Conservation (phyloP, 2,797 vertebrate species). For the Coccyzus lansbergi region DNA sequence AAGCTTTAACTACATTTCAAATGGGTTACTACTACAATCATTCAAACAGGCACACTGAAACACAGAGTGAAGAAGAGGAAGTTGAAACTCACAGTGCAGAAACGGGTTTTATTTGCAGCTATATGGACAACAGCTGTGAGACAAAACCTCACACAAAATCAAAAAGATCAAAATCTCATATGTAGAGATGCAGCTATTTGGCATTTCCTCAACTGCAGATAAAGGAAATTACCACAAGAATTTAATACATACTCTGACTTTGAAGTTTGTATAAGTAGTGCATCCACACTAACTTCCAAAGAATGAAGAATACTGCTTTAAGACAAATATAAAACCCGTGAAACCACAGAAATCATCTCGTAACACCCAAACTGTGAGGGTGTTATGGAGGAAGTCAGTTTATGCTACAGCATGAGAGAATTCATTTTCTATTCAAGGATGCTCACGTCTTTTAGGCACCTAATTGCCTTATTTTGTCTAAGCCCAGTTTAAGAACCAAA, state of each 20-base stretch:
- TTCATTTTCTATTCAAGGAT: background rate
- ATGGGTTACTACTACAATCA: background rate
- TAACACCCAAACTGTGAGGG: background rate
- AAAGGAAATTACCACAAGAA: conserved; percentile 7
- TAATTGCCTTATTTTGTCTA: background rate
- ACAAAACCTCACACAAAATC: background rate
- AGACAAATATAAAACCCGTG: background rate
- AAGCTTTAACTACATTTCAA: background rate
- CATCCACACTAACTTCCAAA: background rate
- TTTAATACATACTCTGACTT: background rate
- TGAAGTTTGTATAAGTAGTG: background rate
- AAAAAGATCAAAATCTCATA: background rate
- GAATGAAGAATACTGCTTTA: background rate
- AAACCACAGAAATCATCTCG: background rate
- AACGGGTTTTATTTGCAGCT: background rate
- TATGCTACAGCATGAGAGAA: background rate
- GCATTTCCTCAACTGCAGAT: background rate
- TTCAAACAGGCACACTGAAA: background rate
- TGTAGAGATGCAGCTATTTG: background rate
- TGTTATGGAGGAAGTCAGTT: background rate
- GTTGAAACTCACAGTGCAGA: background rate
- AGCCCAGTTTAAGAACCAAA: background rate
- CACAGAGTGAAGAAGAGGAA: background rate
- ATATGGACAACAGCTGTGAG: background rate
- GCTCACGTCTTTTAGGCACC: background rate